These are phyloP conservation scores for Aptenodytes patagonicus DNA, from an alignment of 2,113 vertebrate species.

Conservation along the genomic window DNA sequence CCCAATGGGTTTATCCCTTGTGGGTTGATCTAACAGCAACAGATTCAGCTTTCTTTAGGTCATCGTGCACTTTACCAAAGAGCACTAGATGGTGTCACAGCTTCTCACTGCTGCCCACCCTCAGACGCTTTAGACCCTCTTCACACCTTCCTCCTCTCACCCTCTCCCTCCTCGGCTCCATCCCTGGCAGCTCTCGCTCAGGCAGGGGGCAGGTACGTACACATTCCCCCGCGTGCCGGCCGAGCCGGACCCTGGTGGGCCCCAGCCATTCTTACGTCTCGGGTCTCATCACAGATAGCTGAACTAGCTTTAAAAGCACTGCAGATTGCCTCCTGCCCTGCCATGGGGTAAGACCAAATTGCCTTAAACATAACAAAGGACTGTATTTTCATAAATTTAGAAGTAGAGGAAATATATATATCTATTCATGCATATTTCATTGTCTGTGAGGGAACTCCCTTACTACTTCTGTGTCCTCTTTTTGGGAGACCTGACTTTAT, in stretches of 20 bases:
- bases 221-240: accelerated
- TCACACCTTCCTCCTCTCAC: not conserved
- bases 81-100: not conserved
- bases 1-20: not conserved
- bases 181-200: not conserved
- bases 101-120: not conserved
- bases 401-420: not conserved
- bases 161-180: not conserved
- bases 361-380: not conserved
- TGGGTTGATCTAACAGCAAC: not conserved
- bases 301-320: not conserved
- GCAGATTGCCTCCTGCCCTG: not conserved
- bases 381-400: not conserved
- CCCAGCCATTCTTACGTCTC: not conserved
- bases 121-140: not conserved
- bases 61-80: not conserved
- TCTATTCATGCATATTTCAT: not conserved
- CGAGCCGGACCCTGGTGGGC: accelerated
- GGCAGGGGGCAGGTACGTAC: not conserved
- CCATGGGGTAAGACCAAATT: not conserved
- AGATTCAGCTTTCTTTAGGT: not conserved
- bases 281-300: not conserved
- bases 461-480: not conserved
- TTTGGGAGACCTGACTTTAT: not conserved
- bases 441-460: not conserved